A percentile compares a stretch with the other conserved stretches of the same genome.
Evolutionary conservation across 2,888 invertebrate genomes (phyloP).

Genomic region (Oegoconia quadripuncta): DNA sequence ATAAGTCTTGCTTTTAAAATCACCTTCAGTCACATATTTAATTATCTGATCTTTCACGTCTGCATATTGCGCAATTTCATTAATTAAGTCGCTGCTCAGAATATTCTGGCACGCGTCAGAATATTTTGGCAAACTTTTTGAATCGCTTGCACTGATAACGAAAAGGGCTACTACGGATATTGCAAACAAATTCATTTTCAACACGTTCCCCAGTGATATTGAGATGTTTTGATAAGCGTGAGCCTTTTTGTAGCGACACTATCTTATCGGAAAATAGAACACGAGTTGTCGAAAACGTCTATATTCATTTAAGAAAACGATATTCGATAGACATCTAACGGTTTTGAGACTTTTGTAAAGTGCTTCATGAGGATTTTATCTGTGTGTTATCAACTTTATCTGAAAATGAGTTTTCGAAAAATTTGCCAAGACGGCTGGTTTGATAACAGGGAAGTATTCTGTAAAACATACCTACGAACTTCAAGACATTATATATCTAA

Average conservation of each 20-base stretch:
- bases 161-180: slow-evolving; percentile 38
- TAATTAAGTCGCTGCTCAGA: slow-evolving; percentile 63
- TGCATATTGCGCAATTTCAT: slow-evolving; percentile 81
- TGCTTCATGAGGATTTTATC: slow-evolving; percentile 22
- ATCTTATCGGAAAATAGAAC: slow-evolving; percentile 34
- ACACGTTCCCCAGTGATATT: slow-evolving; percentile 28
- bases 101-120: slow-evolving; percentile 45
- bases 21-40: slow-evolving; percentile 67
- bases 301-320: slow-evolving; percentile 25
- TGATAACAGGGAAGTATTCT: too few relatives aligned
- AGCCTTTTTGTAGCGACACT: slow-evolving; percentile 35
- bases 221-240: slow-evolving; percentile 28
- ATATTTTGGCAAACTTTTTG: slow-evolving; percentile 41
- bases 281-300: slow-evolving; percentile 32
- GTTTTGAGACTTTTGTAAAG: slow-evolving; percentile 19
- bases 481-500: too few relatives aligned
- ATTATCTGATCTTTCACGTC: slow-evolving; percentile 72
- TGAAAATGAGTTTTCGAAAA: not conserved
- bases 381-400: slow-evolving; percentile 29
- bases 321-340: slow-evolving; percentile 33
- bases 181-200: slow-evolving; percentile 41
- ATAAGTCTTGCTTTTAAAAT: slow-evolving; percentile 78
- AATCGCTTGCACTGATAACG: slow-evolving; percentile 36
- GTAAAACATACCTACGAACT: too few relatives aligned
- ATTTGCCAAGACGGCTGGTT: too few relatives aligned